phyloP scores from a whole-genome alignment of 2,888 invertebrate genomes.

The Podabrus alpinus region DNA sequence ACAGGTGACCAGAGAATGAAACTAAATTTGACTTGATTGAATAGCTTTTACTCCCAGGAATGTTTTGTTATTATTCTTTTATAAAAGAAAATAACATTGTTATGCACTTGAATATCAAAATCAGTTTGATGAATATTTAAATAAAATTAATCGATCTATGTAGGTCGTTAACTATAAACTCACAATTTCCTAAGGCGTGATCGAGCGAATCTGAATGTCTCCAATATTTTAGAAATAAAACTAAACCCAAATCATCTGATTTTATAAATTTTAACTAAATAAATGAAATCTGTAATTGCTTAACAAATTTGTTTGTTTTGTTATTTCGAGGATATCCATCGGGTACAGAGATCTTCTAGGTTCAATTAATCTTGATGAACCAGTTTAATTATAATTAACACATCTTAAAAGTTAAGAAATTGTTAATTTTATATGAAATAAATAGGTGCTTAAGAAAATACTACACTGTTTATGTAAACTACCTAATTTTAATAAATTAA shows the following conservation, averaged over 20 bases:
- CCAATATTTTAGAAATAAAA: neutral
- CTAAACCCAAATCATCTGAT: neutral
- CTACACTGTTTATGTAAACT: neutral
- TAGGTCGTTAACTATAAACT: neutral
- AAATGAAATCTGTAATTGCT: neutral
- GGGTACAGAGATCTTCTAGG: neutral
- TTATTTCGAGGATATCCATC: neutral
- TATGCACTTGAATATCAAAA: neutral
- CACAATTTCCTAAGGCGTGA: neutral
- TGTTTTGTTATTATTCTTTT: neutral
- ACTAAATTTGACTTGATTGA: neutral
- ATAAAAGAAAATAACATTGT: neutral
- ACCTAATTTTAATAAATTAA: neutral
- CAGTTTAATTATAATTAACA: neutral
- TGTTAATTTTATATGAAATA: neutral
- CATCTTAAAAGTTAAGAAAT: neutral
- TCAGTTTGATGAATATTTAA: neutral
- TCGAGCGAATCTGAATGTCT: neutral
- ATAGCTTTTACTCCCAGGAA: neutral
- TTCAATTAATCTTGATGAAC: neutral
- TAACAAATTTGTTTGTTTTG: neutral
- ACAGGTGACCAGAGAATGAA: neutral
- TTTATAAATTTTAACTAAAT: neutral
- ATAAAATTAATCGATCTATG: neutral
- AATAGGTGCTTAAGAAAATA: neutral